Base-by-base conservation (phyloP, 23 tunicate species). In the Styela clava region DNA sequence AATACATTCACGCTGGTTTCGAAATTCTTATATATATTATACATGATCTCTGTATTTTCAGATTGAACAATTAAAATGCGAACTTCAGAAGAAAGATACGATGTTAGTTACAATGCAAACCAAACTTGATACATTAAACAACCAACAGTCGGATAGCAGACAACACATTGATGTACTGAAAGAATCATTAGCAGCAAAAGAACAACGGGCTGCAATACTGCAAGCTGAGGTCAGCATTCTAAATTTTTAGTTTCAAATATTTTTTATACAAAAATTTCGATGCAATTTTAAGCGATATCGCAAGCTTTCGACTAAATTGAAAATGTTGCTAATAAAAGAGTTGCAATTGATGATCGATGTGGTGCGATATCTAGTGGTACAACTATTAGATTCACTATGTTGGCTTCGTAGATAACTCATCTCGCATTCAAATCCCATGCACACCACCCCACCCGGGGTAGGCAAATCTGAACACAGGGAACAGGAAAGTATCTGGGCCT, bases 101-200 rank as follows among this genome's bases (percentile, higher is more conserved):
- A 86, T 88, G 69, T 37, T 93, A 44, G 80, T 87, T n/a, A 84
- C 88, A 0, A 35, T 88, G 81, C 98, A 88, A 61, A 93, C 98
- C 2, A 79, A 84, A 33, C 78, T 87, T 21, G 98, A 93, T 32
- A 88, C 98, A 0, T 33, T 88, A 74, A 93, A 84, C 84, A 87
- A 88, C 69, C 98, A 93, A 68, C 98, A 93, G 74, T 84, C 94
- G 31, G 98, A 93, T 72, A 87, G 85, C 79, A 68, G 98, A 24
- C 98, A 93, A 56, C 98, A 88, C 35, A 93, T 93, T 25, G 98
- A 93, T 69, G 98, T 93, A 2, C 63, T 93, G 35, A 93, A 93
- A 69, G 98, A 93, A 85, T 87, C 93, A 9, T 69, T 93, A 19
- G 77, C 78, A 2, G 89, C 98, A 20, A 93, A 88, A 69, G 98